Evolutionary conservation across 2,888 invertebrate species (phyloP).

Genomic region (Clunio marinus): DNA sequence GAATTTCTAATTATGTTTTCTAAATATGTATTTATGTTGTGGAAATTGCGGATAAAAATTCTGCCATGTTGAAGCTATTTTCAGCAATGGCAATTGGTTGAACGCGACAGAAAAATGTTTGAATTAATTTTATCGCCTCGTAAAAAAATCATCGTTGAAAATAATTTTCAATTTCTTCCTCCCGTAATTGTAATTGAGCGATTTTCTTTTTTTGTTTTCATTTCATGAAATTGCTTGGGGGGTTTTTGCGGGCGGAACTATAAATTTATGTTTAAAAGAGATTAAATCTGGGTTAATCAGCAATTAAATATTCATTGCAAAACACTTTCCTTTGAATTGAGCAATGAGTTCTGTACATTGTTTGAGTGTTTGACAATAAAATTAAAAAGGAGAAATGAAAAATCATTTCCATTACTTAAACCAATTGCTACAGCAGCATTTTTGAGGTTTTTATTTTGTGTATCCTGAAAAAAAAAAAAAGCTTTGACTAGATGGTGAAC

Average conservation of each 20-base stretch:
- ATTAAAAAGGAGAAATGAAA: too few relatives aligned
- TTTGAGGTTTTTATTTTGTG: too few relatives aligned
- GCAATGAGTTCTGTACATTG: not conserved
- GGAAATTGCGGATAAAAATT: slow-evolving; percentile 11
- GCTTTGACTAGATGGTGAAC: slow-evolving; percentile 9
- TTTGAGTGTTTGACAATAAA: not conserved
- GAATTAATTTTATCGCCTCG: slow-evolving; percentile 1
- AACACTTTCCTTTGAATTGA: slow-evolving; percentile 5
- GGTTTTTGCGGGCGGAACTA: not conserved
- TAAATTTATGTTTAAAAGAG: too few relatives aligned
- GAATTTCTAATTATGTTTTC: slow-evolving; percentile 17
- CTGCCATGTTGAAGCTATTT: not conserved
- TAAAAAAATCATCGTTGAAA: slow-evolving; percentile 19
- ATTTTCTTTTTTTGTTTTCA: too few relatives aligned
- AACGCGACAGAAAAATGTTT: not conserved
- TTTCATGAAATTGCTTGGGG: not conserved
- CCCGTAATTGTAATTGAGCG: not conserved
- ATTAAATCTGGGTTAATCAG: not conserved
- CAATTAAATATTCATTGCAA: slow-evolving; percentile 15
- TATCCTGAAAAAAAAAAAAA: too few relatives aligned
- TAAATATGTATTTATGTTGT: not conserved
- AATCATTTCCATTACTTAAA: too few relatives aligned
- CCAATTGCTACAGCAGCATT: too few relatives aligned
- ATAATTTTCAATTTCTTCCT: slow-evolving; percentile 14
- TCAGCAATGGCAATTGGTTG: not conserved